Percentiles rank a stretch among this genome's conserved stretches.
Evolutionary conservation across 2,797 vertebrate species (phyloP).

Genomic region (Cyprinodon diabolis): DNA sequence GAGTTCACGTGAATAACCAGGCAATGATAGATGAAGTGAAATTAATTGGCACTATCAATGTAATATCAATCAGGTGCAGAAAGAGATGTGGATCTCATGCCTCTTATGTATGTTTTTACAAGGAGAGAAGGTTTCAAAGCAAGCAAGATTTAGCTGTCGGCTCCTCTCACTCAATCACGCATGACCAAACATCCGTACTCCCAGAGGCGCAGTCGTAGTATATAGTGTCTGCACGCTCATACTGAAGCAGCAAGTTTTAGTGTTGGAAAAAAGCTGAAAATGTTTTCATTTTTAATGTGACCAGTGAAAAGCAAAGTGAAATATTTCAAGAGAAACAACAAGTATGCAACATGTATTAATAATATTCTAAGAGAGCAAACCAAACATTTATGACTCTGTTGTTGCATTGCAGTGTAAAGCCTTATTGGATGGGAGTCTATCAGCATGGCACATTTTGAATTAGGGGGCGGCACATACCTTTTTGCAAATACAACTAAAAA

Average conservation of each 20-base stretch:
- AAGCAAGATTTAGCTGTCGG: slow-evolving; percentile 9
- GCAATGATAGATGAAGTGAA: slow-evolving; percentile 33
- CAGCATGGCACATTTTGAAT: not conserved
- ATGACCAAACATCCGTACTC: slow-evolving; percentile 1
- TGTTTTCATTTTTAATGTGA: not conserved
- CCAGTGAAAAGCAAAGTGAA: not conserved
- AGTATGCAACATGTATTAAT: not conserved
- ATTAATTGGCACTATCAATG: slow-evolving; percentile 36
- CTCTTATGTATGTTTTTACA: slow-evolving; percentile 9
- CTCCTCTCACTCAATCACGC: slow-evolving; percentile 2
- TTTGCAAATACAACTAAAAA: too few relatives aligned
- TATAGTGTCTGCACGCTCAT: not conserved
- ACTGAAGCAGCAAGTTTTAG: not conserved
- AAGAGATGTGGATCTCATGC: slow-evolving; percentile 14
- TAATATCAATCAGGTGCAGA: slow-evolving; percentile 40
- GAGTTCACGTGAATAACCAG: slow-evolving; percentile 30
- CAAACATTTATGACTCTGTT: not conserved
- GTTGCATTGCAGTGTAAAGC: not conserved
- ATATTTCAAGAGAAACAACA: not conserved
- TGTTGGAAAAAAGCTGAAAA: not conserved
- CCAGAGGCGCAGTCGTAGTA: not conserved
- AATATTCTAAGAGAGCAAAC: not conserved
- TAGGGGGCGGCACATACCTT: too few relatives aligned
- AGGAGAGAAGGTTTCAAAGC: slow-evolving; percentile 1
- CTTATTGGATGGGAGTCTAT: not conserved